These are phyloP conservation scores for Sinodicranocentrus sp. DNA, from an alignment of 2,888 invertebrate species.

Conservation along the genomic window DNA sequence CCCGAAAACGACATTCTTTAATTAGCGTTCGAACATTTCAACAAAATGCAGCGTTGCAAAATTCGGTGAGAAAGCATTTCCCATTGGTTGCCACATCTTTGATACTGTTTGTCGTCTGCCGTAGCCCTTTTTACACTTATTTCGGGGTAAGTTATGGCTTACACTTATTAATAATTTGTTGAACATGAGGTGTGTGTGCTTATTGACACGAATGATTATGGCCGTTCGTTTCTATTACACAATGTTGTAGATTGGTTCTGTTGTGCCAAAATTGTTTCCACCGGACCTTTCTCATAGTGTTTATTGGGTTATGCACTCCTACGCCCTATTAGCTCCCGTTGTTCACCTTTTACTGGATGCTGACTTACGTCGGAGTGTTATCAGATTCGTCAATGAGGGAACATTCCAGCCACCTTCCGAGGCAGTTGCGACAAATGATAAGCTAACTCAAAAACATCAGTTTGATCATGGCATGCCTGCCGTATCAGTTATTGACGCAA, in stretches of 20 bases:
- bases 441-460: not conserved
- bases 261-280: conserved; percentile 70
- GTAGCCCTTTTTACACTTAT: conserved; percentile 73
- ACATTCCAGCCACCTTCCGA: conserved; percentile 44
- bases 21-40: conserved; percentile 41
- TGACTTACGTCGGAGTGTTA: conserved; percentile 67
- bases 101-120: conserved; percentile 64
- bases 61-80: conserved; percentile 66
- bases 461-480: conserved; percentile 22
- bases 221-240: not conserved
- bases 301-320: conserved; percentile 75
- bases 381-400: conserved; percentile 54
- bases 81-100: conserved; percentile 69
- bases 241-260: conserved; percentile 68
- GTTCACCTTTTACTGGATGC: conserved; percentile 71
- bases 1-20: conserved; percentile 29
- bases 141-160: conserved; percentile 72
- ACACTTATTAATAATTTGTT: not conserved
- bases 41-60: conserved; percentile 34
- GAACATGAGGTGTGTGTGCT: not conserved
- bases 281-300: conserved; percentile 74
- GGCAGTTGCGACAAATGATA: conserved; percentile 23
- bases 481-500: conserved; percentile 42
- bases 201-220: too few species aligned
- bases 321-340: conserved; percentile 70